Percentiles rank a stretch among this genome's conserved stretches.
Evolutionary conservation across 1,140 invertebrate species (phyloP).

Genomic region (Leptopilina boulardi): DNA sequence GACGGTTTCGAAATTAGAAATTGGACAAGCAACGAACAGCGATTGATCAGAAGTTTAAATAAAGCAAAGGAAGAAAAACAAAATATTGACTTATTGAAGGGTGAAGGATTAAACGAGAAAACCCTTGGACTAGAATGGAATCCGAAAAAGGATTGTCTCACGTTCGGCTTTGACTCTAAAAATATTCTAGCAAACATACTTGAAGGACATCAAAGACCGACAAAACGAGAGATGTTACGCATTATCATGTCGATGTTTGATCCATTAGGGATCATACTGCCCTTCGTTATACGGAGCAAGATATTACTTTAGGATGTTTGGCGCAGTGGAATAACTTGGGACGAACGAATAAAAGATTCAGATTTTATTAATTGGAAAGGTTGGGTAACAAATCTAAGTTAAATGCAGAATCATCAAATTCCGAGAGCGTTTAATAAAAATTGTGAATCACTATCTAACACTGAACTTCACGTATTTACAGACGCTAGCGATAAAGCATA

Average conservation of each 20-base stretch:
- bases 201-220: not conserved
- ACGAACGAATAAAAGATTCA: not conserved
- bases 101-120: constrained; percentile 24
- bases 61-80: not conserved
- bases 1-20: constrained; percentile 40
- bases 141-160: constrained; percentile 20
- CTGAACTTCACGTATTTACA: constrained; percentile 62
- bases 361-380: not conserved
- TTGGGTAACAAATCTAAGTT: not conserved
- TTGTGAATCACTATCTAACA: constrained; percentile 47
- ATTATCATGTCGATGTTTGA: not conserved
- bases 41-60: not conserved
- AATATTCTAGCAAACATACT: not conserved
- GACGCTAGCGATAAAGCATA: constrained; percentile 64
- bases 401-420: not conserved
- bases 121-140: constrained; percentile 43
- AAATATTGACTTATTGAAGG: not conserved
- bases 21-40: constrained; percentile 32
- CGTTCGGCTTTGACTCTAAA: not conserved
- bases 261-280: not conserved
- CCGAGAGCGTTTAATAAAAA: not conserved
- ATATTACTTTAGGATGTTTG: constrained; percentile 28
- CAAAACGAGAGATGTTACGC: not conserved
- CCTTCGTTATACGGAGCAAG: not conserved
- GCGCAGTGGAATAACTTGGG: constrained; percentile 15